Evolutionary conservation across 2,797 vertebrate genomes (phyloP).

Genomic region (Gymnopithys bicolor): DNA sequence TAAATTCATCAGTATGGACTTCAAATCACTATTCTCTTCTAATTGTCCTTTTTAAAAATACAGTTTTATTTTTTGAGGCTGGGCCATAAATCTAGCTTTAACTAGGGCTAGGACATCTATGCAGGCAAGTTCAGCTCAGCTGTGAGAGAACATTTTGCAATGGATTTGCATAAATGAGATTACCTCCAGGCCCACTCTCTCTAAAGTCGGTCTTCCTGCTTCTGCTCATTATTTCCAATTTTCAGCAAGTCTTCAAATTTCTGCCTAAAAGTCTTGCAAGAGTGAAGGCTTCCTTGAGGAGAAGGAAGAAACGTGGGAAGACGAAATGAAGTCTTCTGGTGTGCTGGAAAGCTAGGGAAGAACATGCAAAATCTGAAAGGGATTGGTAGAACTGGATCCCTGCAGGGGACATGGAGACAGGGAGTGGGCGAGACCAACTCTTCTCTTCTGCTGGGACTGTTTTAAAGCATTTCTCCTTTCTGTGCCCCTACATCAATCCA

Average conservation of each 20-base stretch:
- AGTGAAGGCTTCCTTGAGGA: not conserved
- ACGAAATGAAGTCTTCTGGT: not conserved
- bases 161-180: constrained; percentile 26
- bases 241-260: not conserved
- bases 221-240: not conserved
- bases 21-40: not conserved
- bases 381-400: not conserved
- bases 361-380: not conserved
- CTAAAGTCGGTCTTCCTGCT: not conserved
- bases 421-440: not conserved
- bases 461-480: not conserved
- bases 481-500: not conserved
- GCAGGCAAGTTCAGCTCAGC: not conserved
- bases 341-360: not conserved
- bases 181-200: not conserved
- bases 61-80: not conserved
- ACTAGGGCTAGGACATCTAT: not conserved
- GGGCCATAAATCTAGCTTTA: not conserved
- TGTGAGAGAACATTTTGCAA: constrained; percentile 17
- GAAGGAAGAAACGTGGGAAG: not conserved
- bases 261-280: not conserved
- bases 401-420: not conserved
- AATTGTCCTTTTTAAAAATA: not conserved
- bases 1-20: not conserved
- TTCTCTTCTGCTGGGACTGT: not conserved